Evolutionary conservation across 1,140 invertebrate genomes (phyloP).

Genomic region (Bombus breviceps): DNA sequence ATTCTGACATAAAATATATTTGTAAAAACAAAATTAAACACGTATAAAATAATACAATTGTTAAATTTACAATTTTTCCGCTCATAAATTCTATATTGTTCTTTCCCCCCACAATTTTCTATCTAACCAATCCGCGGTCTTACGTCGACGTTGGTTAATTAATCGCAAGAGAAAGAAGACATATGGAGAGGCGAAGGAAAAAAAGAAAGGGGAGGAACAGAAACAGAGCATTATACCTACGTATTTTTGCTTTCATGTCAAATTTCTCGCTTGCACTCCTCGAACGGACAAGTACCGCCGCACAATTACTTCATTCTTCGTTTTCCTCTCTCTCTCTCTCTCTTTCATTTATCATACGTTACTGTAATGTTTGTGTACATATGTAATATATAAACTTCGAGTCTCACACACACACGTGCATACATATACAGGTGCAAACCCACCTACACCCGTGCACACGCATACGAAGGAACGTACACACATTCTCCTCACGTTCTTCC

Average conservation of each 20-base stretch:
- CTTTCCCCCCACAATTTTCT: conserved; percentile 14
- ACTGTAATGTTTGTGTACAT: conserved; percentile 1
- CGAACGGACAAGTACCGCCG: background rate
- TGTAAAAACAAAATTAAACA: conserved; percentile 81
- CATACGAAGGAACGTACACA: background rate
- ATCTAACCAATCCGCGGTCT: conserved; percentile 5
- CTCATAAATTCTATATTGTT: background rate
- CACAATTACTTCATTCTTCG: conserved; percentile 3
- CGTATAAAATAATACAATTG: conserved; percentile 79
- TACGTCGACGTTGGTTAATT: background rate
- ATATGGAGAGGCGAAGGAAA: background rate
- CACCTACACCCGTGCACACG: background rate
- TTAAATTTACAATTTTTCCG: conserved; percentile 72
- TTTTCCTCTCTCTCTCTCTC: background rate
- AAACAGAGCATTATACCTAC: conserved; percentile 55
- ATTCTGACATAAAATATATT: conserved; percentile 81
- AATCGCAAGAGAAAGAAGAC: conserved; percentile 11
- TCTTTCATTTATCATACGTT: conserved; percentile 2
- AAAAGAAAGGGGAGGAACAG: conserved; percentile 67
- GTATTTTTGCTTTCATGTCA: conserved; percentile 1
- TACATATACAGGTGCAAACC: background rate
- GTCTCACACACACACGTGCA: background rate
- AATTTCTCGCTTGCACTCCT: background rate
- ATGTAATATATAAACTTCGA: conserved; percentile 2
- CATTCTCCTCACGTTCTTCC: background rate